phyloP scores from a whole-genome alignment of 1,140 invertebrate genomes.

The Calephelis virginiensis region DNA sequence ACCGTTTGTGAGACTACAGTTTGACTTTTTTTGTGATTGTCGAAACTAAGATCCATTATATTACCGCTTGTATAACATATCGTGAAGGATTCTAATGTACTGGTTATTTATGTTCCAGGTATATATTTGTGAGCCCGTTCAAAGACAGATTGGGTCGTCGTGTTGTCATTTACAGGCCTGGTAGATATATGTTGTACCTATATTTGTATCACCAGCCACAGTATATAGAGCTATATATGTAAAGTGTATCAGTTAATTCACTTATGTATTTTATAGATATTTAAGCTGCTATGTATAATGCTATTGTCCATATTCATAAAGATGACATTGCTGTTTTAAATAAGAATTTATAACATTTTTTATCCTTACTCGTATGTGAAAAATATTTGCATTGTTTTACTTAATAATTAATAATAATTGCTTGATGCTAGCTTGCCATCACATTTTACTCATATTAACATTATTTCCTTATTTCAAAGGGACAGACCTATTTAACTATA shows the following conservation, averaged over 20 bases:
- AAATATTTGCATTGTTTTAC: too few species aligned
- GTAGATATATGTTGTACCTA: conserved; percentile 70
- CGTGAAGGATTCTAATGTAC: not conserved
- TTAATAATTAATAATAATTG: too few species aligned
- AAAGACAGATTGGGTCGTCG: conserved; percentile 87
- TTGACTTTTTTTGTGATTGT: not conserved
- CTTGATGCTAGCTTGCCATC: too few species aligned
- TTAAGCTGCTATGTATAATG: not conserved
- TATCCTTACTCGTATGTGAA: too few species aligned
- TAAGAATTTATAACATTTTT: too few species aligned
- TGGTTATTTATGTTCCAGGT: conserved; percentile 60
- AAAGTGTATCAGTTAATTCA: not conserved
- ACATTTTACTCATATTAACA: too few species aligned
- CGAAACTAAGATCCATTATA: too few species aligned
- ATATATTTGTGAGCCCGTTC: conserved; percentile 88
- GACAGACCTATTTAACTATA: too few species aligned
- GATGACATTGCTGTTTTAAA: too few species aligned
- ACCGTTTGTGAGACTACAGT: too few species aligned
- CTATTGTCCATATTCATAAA: too few species aligned
- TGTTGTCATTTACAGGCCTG: conserved; percentile 87
- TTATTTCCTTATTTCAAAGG: too few species aligned
- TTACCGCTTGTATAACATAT: not conserved
- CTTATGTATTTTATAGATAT: not conserved
- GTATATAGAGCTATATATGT: conserved; percentile 21
- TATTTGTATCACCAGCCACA: conserved; percentile 5